A percentile compares a stretch with the other conserved stretches of the same genome.
Evolutionary conservation across 2,113 vertebrate genomes (phyloP).

Genomic region (Cyprinus carpio): DNA sequence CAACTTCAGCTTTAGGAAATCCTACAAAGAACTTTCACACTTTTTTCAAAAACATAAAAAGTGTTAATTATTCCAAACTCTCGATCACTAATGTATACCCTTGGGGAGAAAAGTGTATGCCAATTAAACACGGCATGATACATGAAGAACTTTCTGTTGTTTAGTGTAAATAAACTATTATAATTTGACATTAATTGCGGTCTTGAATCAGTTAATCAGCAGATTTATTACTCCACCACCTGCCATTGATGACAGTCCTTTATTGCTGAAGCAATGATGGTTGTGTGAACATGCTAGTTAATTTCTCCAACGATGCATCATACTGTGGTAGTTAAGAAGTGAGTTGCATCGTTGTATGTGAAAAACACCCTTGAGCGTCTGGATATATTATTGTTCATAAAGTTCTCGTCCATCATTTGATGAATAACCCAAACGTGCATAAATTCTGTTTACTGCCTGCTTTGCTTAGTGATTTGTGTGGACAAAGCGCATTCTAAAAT

Average conservation of each 20-base stretch:
- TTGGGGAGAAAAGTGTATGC: not conserved
- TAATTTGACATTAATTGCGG: not conserved
- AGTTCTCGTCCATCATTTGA: not conserved
- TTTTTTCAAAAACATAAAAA: too few species aligned
- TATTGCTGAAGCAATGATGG: too few species aligned
- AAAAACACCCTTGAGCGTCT: not conserved
- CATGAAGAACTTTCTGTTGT: too few species aligned
- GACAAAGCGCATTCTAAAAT: not conserved
- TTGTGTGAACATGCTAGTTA: not conserved
- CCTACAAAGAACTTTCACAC: not conserved
- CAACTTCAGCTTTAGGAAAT: not conserved
- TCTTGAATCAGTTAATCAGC: not conserved
- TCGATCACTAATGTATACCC: not conserved
- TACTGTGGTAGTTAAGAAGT: not conserved
- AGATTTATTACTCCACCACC: not conserved
- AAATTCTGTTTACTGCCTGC: not conserved
- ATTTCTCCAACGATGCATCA: not conserved
- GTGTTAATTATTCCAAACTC: not conserved
- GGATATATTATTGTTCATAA: not conserved
- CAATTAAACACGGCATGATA: too few species aligned
- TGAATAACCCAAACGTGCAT: not conserved
- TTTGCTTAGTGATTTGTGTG: not conserved
- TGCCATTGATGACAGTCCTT: not conserved
- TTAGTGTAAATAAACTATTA: not conserved
- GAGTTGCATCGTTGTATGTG: too few species aligned